Base-by-base conservation (phyloP, 2,797 vertebrate genomes). In the Loris lydekkerianus region DNA sequence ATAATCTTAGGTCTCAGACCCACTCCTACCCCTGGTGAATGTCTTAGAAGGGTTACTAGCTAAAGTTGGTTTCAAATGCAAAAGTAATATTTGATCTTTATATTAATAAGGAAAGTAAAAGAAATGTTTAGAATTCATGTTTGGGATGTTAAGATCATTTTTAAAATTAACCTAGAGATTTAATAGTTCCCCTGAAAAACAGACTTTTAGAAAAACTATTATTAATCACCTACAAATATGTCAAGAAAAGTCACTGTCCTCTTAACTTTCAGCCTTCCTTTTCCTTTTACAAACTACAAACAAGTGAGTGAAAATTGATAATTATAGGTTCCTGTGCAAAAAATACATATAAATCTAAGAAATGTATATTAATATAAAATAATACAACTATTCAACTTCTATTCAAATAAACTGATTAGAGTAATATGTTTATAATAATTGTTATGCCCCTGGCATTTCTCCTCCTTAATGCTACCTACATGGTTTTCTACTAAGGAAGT, bases 221-320 rank as follows among this genome's bases (percentile, higher is more conserved):
- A 78, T 96, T 77, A 67, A 72, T 87, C 53, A 49, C 29, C 81
- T 20, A 23, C 1, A 92, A 75, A 85, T 18, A 78, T 23, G 34
- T 1, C 88, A 93, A 58, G 25, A 91, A 4, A 80, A 0, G 40
- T 75, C 77, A 73, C 0, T 34, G 31, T 56, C 58, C 84, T 83
- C 61, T 87, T 63, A 67, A 67, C 65, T n/a, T 46, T 81, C n/a
- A n/a, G 15, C 7, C 40, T n/a, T 67, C 31, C 17, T 75, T 85
- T 80, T 61, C 60, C 82, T 81, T 67, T 46, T 4, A 49, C 2
- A 77, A 65, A 60, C 34, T 56, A 76, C 23, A 70, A 83, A 84
- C 7, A 46, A 69, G 7, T 77, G 31, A 95, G 49, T 76, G 63
- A 95, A 87, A 96, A 90, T 7, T 80, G 14, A 8, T 61, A 37